A percentile compares a stretch with the other conserved stretches of the same genome.
These are phyloP conservation scores for Sanderia malayensis DNA, from an alignment of 30 jellyfish, hydroid and myxozoan species.

Conservation along the genomic window DNA sequence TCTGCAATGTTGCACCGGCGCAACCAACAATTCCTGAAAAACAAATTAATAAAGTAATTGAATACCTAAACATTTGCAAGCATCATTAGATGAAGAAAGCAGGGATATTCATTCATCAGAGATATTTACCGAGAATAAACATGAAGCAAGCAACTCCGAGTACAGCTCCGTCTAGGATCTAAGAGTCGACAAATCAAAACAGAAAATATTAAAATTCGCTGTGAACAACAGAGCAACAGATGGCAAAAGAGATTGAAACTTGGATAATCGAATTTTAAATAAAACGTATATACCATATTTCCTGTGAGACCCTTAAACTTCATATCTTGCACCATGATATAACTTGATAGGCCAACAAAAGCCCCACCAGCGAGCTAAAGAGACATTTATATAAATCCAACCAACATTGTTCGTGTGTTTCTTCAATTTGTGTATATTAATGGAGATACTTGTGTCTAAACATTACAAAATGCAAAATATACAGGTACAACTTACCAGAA, in stretches of 20 bases:
- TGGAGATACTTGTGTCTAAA: too few species aligned
- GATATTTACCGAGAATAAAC: slow-evolving; percentile 15
- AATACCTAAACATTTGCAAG: too few species aligned
- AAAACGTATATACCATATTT: slow-evolving; percentile 12
- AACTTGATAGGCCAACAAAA: slow-evolving; percentile 56
- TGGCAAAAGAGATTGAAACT: background rate
- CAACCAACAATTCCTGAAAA: slow-evolving; percentile 4
- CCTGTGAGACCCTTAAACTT: slow-evolving; percentile 62
- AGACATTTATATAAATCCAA: too few species aligned
- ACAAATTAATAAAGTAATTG: too few species aligned
- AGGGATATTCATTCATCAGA: too few species aligned
- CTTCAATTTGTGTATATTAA: too few species aligned
- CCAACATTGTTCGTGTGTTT: too few species aligned
- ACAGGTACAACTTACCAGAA: background rate
- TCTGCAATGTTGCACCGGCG: background rate
- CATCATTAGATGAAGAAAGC: too few species aligned
- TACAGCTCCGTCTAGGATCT: slow-evolving; percentile 2
- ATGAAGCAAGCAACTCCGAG: slow-evolving; percentile 20
- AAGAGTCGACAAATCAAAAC: background rate
- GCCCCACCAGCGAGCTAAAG: slow-evolving; percentile 55
- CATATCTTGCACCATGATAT: slow-evolving; percentile 56
- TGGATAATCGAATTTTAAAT: background rate
- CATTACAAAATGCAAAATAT: too few species aligned
- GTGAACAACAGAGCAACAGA: background rate
- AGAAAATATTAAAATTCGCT: background rate